Evolutionary conservation across 2,797 vertebrate species (phyloP), one percentile per base, ranked within the genome.

Genomic region (Tinamus major): DNA sequence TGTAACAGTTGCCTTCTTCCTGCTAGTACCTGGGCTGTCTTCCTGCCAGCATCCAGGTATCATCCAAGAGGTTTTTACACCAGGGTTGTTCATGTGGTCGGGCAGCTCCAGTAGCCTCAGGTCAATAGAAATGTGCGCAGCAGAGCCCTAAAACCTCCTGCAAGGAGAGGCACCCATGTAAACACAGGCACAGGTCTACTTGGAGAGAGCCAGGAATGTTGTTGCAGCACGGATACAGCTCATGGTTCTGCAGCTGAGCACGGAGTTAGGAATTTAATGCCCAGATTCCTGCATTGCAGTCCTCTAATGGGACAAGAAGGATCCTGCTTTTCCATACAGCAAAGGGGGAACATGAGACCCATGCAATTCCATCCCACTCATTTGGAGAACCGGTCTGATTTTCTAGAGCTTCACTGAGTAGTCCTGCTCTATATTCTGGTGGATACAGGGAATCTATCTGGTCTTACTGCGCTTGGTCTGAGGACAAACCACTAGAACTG

Each of bases 241-340:
- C 69, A 59, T 85, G 69, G 42, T 87, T 92, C 62, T 93, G 59
- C 87, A 80, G 42, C 79, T 68, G 41, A 89, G 41, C n/a, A 20
- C 2, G 0, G n/a, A 13, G 7, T 23, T 26, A 44, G 63, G 44
- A 82, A 46, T 68, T 72, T 86, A 84, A 59, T 59, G 23, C 16
- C 46, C 65, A 62, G 62, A 80, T 31, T 79, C 87, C 88, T 87
- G 70, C 85, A 64, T 2, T 70, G 63, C 87, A 72, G 85, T 85
- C 62, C 55, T 90, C n/a, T 55, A 42, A 49, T 29, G 76, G 89
- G 74, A 70, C 3, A 4, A 10, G 6, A 49, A 93, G 37, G 31
- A 56, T 85, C 82, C 1, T 11, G 1, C 65, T 77, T 89, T 49
- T 31, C 31, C 15, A 4, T 33, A 9, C 9, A 8, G 19, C 9